Percentiles rank a stretch among this genome's conserved stretches.
Evolutionary conservation across 1,140 invertebrate genomes (phyloP).

Genomic region (Rhagoletis zephyria): DNA sequence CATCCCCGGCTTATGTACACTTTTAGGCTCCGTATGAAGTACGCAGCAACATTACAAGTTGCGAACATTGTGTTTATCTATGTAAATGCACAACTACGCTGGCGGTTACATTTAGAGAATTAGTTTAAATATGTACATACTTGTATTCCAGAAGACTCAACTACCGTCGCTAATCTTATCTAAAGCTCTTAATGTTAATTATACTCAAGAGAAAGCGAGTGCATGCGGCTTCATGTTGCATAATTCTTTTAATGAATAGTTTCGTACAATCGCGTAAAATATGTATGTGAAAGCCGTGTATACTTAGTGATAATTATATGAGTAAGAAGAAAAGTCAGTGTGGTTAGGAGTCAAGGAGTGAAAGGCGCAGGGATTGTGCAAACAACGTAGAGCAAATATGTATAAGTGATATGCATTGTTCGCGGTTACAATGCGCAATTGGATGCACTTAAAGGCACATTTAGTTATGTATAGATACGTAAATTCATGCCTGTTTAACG

Average conservation of each 20-base stretch:
- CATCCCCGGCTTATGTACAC: neutral
- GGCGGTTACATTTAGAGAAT: neutral
- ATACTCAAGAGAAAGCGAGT: neutral
- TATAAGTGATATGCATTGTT: too few species aligned
- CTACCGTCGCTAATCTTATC: conserved; percentile 22
- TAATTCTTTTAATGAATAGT: conserved; percentile 2
- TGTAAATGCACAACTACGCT: neutral
- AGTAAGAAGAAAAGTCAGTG: too few species aligned
- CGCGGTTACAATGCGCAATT: too few species aligned
- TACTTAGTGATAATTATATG: conserved; percentile 16
- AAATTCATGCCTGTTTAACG: too few species aligned
- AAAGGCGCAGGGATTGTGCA: too few species aligned
- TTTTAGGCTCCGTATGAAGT: neutral
- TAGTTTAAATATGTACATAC: neutral
- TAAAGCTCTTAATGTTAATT: conserved; percentile 45
- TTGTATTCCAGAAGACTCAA: neutral
- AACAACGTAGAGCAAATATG: too few species aligned
- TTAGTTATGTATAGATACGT: too few species aligned
- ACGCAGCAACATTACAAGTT: neutral
- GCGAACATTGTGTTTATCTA: neutral
- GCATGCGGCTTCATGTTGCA: neutral
- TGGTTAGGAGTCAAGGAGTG: too few species aligned
- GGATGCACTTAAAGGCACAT: too few species aligned
- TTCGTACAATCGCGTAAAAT: neutral
- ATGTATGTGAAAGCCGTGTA: neutral